Evolutionary conservation across 1,140 invertebrate species (phyloP), one percentile per base, ranked within the genome.

Genomic region (Penaeus chinensis): DNA sequence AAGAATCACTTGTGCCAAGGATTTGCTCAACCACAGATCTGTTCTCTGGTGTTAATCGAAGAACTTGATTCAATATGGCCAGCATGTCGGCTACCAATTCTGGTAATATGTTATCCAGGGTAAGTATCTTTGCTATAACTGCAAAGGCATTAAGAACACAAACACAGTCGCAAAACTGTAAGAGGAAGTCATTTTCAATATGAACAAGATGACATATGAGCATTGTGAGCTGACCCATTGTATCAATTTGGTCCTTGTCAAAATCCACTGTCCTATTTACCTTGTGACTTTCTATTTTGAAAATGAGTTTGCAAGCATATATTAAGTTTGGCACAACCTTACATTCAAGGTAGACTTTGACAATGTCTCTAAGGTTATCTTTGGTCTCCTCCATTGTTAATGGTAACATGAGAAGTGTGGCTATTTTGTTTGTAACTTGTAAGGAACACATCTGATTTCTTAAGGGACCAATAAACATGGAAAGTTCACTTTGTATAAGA

Each of bases 91-190:
- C 91, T n/a, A 95, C 93, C 84, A 96, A 92, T 90, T 91, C 93
- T 62, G 91, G 91, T 91, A 94, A 94, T 92, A 93, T 94, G 91
- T 93, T 94, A 92, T 96, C 94, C 89, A 94, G 92, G 84, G 90
- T 91, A 74, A 94, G 90, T 61, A 94, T 89, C 74, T 93, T 91
- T 22, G 92, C 92, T 8, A 94, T 90, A 88, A 92, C 85, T 78
- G 92, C 90, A 86, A 93, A 93, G 5, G 94, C 94, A 81, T 94
- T 94, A 37, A 96, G 92, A 61, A 96, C 94, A n/a, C 94, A 94
- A 47, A 96, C 92, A 3, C 95, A 94, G 87, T 96, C 95, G 91
- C 96, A 96, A 91, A 96, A 95, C 90, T 97, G 96, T 1, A 93
- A 93, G 0, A 96, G 93, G 91, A 96, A 96, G 82, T 94, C 93